Evolutionary conservation across 2,888 invertebrate species (phyloP).

Genomic region (Eristalis arbustorum): DNA sequence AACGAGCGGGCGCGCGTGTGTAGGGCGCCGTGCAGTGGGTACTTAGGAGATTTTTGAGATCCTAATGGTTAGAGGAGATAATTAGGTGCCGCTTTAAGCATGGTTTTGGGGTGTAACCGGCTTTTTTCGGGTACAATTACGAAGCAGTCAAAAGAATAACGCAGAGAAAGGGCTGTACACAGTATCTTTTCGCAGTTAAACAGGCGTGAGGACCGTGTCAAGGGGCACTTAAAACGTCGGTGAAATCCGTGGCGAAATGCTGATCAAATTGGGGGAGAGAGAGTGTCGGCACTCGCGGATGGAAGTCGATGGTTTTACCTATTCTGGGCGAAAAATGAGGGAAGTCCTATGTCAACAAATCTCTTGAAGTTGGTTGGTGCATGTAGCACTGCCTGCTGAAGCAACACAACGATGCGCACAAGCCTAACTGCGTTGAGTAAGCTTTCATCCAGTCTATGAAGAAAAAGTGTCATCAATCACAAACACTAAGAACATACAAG

Average conservation of each 20-base stretch:
- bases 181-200: neutral
- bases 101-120: neutral
- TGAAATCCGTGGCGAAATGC: neutral
- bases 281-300: no score
- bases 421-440: no score
- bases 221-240: neutral
- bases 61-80: neutral
- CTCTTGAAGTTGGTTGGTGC: no score
- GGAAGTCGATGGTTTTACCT: no score
- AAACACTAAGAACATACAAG: no score
- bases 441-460: no score
- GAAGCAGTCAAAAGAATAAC: neutral
- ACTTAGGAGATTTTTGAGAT: neutral
- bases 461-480: no score
- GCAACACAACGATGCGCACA: no score
- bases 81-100: neutral
- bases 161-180: neutral
- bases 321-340: no score
- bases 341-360: no score
- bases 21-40: neutral
- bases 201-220: neutral
- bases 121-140: neutral
- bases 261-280: neutral
- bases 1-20: neutral
- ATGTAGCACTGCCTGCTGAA: no score